phyloP scores from a whole-genome alignment of 1,140 invertebrate genomes.

The Anastrepha obliqua region DNA sequence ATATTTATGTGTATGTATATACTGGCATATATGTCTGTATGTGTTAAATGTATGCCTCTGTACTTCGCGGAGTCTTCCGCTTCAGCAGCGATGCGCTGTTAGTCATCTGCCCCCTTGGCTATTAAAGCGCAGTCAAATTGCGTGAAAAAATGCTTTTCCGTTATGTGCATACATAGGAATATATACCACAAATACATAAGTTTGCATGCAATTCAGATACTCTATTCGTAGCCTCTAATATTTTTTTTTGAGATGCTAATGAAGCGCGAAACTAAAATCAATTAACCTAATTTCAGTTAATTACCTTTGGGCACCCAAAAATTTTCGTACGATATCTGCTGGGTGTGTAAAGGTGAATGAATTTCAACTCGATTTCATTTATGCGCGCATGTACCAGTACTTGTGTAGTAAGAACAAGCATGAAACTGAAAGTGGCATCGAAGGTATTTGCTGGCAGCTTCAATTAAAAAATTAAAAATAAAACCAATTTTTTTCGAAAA shows the following conservation, averaged over 20 bases:
- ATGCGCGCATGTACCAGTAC: too few species aligned
- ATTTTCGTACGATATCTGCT: background rate
- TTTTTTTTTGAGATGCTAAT: background rate
- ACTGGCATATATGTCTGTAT: background rate
- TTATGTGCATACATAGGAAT: background rate
- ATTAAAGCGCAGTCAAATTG: background rate
- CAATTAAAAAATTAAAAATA: too few species aligned
- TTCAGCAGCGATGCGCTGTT: too few species aligned
- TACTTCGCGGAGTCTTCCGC: too few species aligned
- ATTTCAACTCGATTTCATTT: too few species aligned
- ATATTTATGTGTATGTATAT: background rate
- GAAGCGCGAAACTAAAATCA: conserved; percentile 2
- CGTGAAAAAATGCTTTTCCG: background rate
- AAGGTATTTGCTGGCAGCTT: too few species aligned
- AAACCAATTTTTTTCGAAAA: too few species aligned
- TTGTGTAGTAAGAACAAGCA: too few species aligned
- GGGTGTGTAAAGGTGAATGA: background rate
- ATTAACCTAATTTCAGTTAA: conserved; percentile 40
- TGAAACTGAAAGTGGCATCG: too few species aligned
- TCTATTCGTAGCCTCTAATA: background rate
- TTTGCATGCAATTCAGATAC: background rate
- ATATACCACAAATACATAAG: background rate
- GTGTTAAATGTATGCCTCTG: too few species aligned
- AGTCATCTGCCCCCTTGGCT: too few species aligned
- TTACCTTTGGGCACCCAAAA: background rate